A percentile compares a stretch with the other conserved stretches of the same genome.
Conservation (phyloP, 23 tunicate genomes). For the Ciona savignyi region DNA sequence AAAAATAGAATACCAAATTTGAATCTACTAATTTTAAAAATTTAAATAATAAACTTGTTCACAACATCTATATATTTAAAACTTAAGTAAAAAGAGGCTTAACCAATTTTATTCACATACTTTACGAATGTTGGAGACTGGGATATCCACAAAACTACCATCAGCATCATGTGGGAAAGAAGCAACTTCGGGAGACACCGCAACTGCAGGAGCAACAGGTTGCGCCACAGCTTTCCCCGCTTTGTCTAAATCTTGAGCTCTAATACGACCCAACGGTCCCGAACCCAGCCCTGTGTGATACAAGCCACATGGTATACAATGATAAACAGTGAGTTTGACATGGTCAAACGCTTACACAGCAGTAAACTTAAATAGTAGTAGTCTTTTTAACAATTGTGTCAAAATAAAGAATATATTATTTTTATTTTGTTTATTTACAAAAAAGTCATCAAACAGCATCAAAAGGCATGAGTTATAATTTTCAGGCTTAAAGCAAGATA, state of each 20-base stretch:
- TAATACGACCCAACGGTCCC: conserved; percentile 77
- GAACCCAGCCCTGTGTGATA: conserved; percentile 41
- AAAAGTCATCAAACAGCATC: too few relatives aligned
- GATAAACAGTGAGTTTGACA: background rate
- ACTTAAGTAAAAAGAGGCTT: background rate
- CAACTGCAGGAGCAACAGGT: conserved; percentile 4
- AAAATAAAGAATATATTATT: conserved; percentile 2
- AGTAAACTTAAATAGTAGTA: background rate
- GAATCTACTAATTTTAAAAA: background rate
- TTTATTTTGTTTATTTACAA: too few relatives aligned
- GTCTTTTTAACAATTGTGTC: background rate
- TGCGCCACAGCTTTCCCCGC: conserved; percentile 20
- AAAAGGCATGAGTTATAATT: too few relatives aligned
- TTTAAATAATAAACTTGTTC: background rate
- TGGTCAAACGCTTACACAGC: too few relatives aligned
- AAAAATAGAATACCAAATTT: background rate
- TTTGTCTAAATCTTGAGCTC: conserved; percentile 72
- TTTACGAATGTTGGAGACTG: conserved; percentile 68
- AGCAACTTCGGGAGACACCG: background rate
- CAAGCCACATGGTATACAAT: background rate
- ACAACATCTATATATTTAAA: background rate
- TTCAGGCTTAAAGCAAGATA: too few relatives aligned
- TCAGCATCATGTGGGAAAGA: background rate
- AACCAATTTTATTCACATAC: conserved; percentile 4
- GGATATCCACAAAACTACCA: conserved; percentile 64